Evolutionary conservation across 2,888 invertebrate genomes (phyloP).

Genomic region (Nycteola revayana): DNA sequence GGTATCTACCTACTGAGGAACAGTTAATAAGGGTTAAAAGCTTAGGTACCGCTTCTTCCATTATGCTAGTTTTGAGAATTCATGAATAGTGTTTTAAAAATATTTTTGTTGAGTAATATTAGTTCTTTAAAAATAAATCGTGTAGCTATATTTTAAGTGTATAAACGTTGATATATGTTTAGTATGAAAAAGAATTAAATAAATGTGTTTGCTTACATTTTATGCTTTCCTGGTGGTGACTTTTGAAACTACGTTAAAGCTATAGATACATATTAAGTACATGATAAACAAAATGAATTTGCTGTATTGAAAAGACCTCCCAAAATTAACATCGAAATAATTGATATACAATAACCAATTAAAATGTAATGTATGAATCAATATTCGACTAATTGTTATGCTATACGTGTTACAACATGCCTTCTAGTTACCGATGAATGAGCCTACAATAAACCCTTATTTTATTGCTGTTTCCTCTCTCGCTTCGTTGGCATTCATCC

Average conservation of each 20-base stretch:
- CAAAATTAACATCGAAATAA: constrained; percentile 21
- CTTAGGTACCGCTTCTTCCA: too few relatives aligned
- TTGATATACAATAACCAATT: constrained; percentile 14
- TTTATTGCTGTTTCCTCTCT: constrained; percentile 73
- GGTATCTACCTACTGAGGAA: constrained; percentile 1
- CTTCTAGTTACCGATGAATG: constrained; percentile 50
- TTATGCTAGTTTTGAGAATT: too few relatives aligned
- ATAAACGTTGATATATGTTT: too few relatives aligned
- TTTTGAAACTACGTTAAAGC: neutral
- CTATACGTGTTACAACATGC: constrained; percentile 38
- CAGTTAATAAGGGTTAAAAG: too few relatives aligned
- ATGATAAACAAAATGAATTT: too few relatives aligned
- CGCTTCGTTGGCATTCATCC: constrained; percentile 72
- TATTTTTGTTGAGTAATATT: too few relatives aligned
- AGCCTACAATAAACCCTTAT: constrained; percentile 66
- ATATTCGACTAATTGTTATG: constrained; percentile 51
- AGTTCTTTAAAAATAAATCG: too few relatives aligned
- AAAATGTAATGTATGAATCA: constrained; percentile 16
- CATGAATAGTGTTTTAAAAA: too few relatives aligned
- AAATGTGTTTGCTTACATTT: neutral
- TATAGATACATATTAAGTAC: too few relatives aligned
- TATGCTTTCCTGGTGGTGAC: too few relatives aligned
- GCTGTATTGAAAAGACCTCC: constrained; percentile 21
- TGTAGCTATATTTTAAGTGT: too few relatives aligned
- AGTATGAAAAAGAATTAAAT: too few relatives aligned